Conservation (phyloP, 2,888 invertebrate species). For the Augiades crinisus region DNA sequence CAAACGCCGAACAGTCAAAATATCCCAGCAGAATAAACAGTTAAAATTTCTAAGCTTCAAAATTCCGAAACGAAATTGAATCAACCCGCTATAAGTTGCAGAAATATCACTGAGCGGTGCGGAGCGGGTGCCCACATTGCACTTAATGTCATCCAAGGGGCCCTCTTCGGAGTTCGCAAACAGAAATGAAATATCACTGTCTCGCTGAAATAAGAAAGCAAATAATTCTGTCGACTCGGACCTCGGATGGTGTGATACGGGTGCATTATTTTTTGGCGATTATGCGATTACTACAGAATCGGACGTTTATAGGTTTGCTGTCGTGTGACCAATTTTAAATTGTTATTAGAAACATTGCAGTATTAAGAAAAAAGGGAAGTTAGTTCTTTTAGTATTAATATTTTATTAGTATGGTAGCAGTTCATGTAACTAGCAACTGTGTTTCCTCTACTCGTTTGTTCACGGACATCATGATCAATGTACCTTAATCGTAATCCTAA, state of each 20-base stretch:
- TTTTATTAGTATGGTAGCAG: too few relatives aligned
- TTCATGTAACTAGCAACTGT: too few relatives aligned
- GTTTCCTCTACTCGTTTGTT: too few relatives aligned
- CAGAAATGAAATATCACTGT: slow-evolving; percentile 22
- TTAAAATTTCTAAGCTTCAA: not conserved
- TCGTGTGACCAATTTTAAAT: too few relatives aligned
- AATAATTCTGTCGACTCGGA: slow-evolving; percentile 8
- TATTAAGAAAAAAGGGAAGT: too few relatives aligned
- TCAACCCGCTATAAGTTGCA: not conserved
- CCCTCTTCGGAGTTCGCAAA: not conserved
- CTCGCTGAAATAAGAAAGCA: slow-evolving; percentile 22
- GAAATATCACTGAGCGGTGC: slow-evolving; percentile 4
- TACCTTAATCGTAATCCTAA: too few relatives aligned
- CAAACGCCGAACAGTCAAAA: not conserved
- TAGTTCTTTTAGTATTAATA: too few relatives aligned
- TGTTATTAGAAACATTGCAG: too few relatives aligned
- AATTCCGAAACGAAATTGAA: slow-evolving; percentile 20
- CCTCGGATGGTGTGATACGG: not conserved
- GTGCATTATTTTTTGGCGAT: not conserved
- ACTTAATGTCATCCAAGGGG: slow-evolving; percentile 18
- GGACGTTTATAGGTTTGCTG: not conserved
- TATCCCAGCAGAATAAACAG: not conserved
- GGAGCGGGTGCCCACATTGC: slow-evolving; percentile 11
- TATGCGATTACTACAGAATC: not conserved
- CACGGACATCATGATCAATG: too few relatives aligned